Conservation (phyloP, 2,888 invertebrate species). For the Zaprionus obscuricornis region DNA sequence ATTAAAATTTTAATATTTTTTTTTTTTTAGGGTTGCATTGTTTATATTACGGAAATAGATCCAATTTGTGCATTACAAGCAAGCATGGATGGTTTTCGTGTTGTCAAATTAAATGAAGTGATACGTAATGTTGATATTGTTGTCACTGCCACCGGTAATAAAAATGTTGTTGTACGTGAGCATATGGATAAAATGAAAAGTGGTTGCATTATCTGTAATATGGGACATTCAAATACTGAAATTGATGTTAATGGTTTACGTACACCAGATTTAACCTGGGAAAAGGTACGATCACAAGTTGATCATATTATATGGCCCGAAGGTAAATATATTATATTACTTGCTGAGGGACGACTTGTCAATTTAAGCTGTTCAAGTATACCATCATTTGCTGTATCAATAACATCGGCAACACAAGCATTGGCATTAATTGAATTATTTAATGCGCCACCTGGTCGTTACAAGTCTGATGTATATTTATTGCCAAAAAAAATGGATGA, state of each 20-base stretch:
- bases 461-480: constrained; percentile 98
- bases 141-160: constrained; percentile 98
- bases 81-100: constrained; percentile 97
- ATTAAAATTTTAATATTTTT: background rate
- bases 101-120: constrained; percentile 97
- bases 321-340: constrained; percentile 95
- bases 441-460: constrained; percentile 96
- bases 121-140: constrained; percentile 96
- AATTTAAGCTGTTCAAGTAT: constrained; percentile 98
- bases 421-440: constrained; percentile 98
- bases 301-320: constrained; percentile 99
- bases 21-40: constrained; percentile 91
- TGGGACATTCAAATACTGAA: constrained; percentile 99
- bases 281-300: constrained; percentile 98
- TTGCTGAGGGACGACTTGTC: constrained; percentile 97
- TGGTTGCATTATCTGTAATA: constrained; percentile 97
- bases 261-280: constrained; percentile 98
- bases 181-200: constrained; percentile 99
- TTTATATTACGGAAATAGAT: constrained; percentile 95
- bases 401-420: constrained; percentile 98
- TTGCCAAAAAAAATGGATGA: constrained; percentile 99
- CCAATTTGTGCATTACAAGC: constrained; percentile 99
- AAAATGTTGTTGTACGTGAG: constrained; percentile 96
- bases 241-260: constrained; percentile 96
- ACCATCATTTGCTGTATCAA: constrained; percentile 98